Evolutionary conservation across 2,113 vertebrate species (phyloP), one percentile per base, ranked within the genome.

Genomic region (Craseonycteris thonglongyai): DNA sequence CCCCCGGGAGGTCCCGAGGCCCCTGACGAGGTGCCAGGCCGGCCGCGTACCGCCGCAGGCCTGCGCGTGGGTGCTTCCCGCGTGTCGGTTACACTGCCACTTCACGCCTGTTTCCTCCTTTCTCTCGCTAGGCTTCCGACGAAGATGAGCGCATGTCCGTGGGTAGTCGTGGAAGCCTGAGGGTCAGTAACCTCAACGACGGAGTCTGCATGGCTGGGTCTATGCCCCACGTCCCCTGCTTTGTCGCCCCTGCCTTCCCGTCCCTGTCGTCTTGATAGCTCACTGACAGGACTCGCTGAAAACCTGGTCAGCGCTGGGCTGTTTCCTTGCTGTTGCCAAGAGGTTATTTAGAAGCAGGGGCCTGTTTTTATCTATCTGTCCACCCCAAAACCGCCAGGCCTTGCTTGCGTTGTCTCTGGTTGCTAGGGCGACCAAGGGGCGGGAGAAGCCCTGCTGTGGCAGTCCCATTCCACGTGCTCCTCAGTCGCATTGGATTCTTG

Each of bases 111-210:
- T 96, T 97, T 93, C 85, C 63, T 59, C 87, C 96, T 95, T 94
- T 98, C 97, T 98, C 94, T 96, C 96, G 8, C 18, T 98, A 99
- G 99, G 98, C 98, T 71, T 99, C 99, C 10, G 99, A 99, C 72
- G 99, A 99, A 76, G 99, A 99, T 72, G 99, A 99, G 93, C 98
- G 97, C 95, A 97, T 99, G 98, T 99, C 99, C 30, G 99, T 99
- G 97, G 99, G 99, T 91, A 99, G 99, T 97, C 99, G 98, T 22
- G 98, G 99, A 98, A 99, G 99, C 91, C 97, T 98, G 92, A 98
- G 99, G 99, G 99, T 99, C 98, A 99, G 99, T 99, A 98, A 95
- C 75, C 13, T 24, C n/a, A 35, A 10, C 35, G 35, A 38, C 65
- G 0, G 65, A 54, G 51, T 58, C 35, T 92, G 92, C 93, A 58